Conservation (phyloP, 2,797 vertebrate species). For the Remorina albescens region DNA sequence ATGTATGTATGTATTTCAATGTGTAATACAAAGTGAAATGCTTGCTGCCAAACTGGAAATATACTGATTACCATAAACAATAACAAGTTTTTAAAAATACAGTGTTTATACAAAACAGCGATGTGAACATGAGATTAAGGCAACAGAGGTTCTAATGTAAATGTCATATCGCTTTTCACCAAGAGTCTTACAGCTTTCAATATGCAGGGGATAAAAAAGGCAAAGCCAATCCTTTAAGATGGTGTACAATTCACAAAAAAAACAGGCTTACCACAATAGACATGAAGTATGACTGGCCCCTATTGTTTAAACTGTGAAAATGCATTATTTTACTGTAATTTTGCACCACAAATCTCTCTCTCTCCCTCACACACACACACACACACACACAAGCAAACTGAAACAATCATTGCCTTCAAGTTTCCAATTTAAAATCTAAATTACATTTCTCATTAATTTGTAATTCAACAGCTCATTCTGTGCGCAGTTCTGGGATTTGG, state of each 20-base stretch:
- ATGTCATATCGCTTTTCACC: constrained; percentile 25
- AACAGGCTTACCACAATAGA: constrained; percentile 2
- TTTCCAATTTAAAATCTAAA: not conserved
- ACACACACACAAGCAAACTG: not conserved
- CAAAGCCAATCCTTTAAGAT: constrained; percentile 7
- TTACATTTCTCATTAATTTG: no score
- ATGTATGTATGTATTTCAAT: constrained; percentile 10
- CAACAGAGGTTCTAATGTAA: constrained; percentile 53
- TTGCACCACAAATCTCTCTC: not conserved
- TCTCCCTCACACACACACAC: not conserved
- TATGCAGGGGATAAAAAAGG: constrained; percentile 39
- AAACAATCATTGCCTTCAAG: constrained; percentile 26
- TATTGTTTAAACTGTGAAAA: constrained; percentile 42
- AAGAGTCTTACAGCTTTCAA: constrained; percentile 8
- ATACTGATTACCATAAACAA: constrained; percentile 21
- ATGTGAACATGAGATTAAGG: constrained; percentile 66
- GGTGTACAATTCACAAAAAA: not conserved
- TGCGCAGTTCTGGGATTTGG: constrained; percentile 3
- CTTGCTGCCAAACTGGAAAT: constrained; percentile 17
- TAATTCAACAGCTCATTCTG: not conserved
- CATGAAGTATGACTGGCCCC: constrained; percentile 52
- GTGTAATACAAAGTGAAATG: constrained; percentile 29
- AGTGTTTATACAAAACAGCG: constrained; percentile 6
- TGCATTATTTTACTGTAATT: constrained; percentile 10
- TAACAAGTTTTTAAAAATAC: constrained; percentile 34